Conservation (phyloP, 53 echinoderm and acorn worm species). For the Luidia sarsii region DNA sequence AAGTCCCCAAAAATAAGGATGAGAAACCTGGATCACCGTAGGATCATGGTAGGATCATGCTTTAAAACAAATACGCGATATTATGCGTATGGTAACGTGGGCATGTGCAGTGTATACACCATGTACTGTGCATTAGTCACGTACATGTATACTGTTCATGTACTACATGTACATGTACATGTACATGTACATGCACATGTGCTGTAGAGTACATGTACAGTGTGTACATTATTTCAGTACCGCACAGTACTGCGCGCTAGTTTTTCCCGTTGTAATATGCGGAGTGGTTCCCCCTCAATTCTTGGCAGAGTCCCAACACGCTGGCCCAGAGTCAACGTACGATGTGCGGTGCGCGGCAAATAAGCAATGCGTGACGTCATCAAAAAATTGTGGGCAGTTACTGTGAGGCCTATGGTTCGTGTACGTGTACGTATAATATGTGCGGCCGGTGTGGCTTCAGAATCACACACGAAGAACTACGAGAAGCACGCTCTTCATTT, state of each 20-base stretch:
- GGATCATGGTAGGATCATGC: too few relatives aligned
- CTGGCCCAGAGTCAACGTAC: too few relatives aligned
- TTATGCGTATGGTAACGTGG: too few relatives aligned
- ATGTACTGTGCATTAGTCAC: too few relatives aligned
- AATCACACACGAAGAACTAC: neutral
- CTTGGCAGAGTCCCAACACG: constrained; percentile 52
- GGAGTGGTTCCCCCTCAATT: constrained; percentile 25
- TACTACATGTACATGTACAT: neutral
- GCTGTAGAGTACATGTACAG: too few relatives aligned
- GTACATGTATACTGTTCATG: neutral
- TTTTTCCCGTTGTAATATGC: constrained; percentile 11
- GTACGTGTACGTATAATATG: neutral
- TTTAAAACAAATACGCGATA: too few relatives aligned
- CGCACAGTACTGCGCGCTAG: neutral
- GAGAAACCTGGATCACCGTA: too few relatives aligned
- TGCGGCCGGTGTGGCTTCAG: neutral
- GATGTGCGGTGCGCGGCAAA: constrained; percentile 7
- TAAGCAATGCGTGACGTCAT: constrained; percentile 42
- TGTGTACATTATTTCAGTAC: neutral
- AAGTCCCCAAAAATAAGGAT: too few relatives aligned
- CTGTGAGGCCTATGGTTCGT: neutral
- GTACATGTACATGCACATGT: too few relatives aligned
- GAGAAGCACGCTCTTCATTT: neutral
- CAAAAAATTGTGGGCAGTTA: constrained; percentile 13
- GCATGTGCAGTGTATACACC: too few relatives aligned